Evolutionary conservation across 2,888 invertebrate species (phyloP).

Genomic region (Subacronicta megacephala): DNA sequence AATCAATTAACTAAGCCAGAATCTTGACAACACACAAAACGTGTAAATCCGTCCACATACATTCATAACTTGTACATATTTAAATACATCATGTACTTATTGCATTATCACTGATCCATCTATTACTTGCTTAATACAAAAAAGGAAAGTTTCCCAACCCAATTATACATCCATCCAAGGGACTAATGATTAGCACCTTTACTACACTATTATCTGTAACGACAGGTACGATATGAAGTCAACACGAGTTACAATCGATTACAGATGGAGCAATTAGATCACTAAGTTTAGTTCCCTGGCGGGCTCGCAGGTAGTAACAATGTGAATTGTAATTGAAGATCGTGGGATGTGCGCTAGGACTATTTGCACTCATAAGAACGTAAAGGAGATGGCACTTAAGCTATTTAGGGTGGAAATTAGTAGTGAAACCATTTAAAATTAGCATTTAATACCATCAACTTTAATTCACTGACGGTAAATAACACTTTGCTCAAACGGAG

Average conservation of each 20-base stretch:
- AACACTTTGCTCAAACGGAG: too few species aligned
- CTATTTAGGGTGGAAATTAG: conserved; percentile 25
- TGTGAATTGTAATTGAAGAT: conserved; percentile 56
- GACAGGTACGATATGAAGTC: conserved; percentile 34
- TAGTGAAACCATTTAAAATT: too few species aligned
- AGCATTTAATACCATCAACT: too few species aligned
- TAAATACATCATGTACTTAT: too few species aligned
- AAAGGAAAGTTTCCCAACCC: neutral
- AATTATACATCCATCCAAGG: conserved; percentile 2
- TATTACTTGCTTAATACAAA: too few species aligned
- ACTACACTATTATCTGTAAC: conserved; percentile 44
- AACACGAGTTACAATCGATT: conserved; percentile 58
- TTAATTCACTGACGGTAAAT: too few species aligned
- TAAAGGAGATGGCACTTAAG: conserved; percentile 36
- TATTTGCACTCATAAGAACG: conserved; percentile 48
- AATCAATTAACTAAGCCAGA: too few species aligned
- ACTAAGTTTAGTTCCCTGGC: conserved; percentile 56
- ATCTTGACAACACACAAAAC: too few species aligned
- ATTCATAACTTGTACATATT: too few species aligned
- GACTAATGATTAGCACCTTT: conserved; percentile 25
- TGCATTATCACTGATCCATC: too few species aligned
- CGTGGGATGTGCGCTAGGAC: conserved; percentile 40
- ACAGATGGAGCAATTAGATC: conserved; percentile 59
- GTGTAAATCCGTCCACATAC: too few species aligned
- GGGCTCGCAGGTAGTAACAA: conserved; percentile 50